phyloP scores from a whole-genome alignment of 2,113 vertebrate species.

The Falco punctatus region DNA sequence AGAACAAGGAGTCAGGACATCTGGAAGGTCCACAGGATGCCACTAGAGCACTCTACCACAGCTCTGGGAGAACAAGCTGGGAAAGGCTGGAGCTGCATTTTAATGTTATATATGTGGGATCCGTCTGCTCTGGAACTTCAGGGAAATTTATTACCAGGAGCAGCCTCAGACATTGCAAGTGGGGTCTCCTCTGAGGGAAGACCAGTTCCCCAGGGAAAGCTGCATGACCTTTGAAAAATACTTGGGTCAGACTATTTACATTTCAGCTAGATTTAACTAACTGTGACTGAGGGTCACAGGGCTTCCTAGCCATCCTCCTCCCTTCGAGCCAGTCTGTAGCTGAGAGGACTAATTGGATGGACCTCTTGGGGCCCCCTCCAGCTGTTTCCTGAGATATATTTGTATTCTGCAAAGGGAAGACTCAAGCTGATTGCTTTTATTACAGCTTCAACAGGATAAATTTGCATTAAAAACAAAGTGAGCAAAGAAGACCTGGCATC shows the following conservation, averaged over 20 bases:
- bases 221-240: neutral
- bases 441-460: conserved; percentile 6
- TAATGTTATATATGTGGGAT: neutral
- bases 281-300: neutral
- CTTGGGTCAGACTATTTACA: neutral
- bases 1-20: conserved; percentile 3
- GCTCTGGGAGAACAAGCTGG: neutral
- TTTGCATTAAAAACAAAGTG: conserved; percentile 18
- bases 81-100: neutral
- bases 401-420: conserved; percentile 17
- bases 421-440: conserved; percentile 31
- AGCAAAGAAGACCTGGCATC: neutral
- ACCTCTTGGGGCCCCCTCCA: conserved; percentile 21
- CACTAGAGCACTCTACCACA: neutral
- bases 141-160: neutral
- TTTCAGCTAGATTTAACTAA: neutral
- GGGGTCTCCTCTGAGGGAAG: neutral
- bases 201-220: neutral
- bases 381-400: conserved; percentile 39
- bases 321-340: neutral
- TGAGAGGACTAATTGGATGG: conserved; percentile 31
- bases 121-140: neutral
- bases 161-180: neutral
- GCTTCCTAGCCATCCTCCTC: neutral
- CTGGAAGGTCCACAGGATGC: neutral